phyloP scores from a whole-genome alignment of 2,888 invertebrate species.

The Lamellibrachia columna region DNA sequence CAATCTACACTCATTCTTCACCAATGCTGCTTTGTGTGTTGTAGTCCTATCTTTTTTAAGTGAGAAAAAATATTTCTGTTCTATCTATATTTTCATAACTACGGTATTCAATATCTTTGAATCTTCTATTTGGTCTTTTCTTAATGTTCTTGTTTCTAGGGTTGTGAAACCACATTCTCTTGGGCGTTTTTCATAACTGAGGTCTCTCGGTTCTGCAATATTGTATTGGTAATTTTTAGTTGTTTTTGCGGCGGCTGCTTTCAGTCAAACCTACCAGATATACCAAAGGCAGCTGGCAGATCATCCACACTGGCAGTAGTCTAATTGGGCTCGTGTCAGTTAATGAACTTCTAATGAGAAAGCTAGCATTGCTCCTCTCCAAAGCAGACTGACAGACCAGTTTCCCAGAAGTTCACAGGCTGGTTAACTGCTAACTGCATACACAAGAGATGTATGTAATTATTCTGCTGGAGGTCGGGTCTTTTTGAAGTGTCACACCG shows the following conservation, averaged over 20 bases:
- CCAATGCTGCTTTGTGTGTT: too few relatives aligned
- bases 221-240: neutral
- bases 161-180: too few relatives aligned
- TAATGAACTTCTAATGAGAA: slow-evolving; percentile 12
- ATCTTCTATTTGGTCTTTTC: too few relatives aligned
- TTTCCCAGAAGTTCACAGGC: neutral
- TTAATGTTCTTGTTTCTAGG: too few relatives aligned
- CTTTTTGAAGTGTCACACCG: neutral
- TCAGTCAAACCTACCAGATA: neutral
- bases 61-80: too few relatives aligned
- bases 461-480: neutral
- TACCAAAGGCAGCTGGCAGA: neutral
- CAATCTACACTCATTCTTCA: too few relatives aligned
- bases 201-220: too few relatives aligned
- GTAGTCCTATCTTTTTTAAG: too few relatives aligned
- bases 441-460: neutral
- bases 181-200: too few relatives aligned
- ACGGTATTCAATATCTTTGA: too few relatives aligned
- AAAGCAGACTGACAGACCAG: neutral
- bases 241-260: neutral
- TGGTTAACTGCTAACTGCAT: neutral
- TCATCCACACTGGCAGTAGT: neutral
- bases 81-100: too few relatives aligned
- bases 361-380: neutral
- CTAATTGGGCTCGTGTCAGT: neutral